Conservation (phyloP, 2,113 vertebrate species). For the Callospermophilus lateralis region DNA sequence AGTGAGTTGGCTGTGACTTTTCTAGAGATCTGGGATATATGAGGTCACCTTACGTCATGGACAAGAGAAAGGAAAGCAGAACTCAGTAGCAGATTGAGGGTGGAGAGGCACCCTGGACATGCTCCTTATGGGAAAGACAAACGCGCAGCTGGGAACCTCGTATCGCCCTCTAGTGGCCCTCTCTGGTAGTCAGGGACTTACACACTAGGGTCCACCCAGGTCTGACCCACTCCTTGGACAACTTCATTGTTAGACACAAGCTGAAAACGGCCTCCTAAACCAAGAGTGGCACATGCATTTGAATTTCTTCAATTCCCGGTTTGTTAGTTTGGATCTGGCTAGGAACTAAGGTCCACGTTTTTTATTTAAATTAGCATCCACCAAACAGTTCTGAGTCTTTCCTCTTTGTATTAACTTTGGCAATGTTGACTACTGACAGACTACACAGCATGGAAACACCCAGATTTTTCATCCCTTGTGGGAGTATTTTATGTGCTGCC, state of each 20-base stretch:
- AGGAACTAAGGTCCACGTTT: neutral
- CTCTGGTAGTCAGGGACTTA: neutral
- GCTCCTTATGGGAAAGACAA: neutral
- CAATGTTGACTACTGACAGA: neutral
- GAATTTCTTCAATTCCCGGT: conserved; percentile 16
- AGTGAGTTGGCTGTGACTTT: neutral
- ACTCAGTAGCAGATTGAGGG: neutral
- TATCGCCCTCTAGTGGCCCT: conserved; percentile 34
- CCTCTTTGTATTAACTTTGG: neutral
- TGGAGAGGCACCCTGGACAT: neutral
- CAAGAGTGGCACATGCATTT: neutral
- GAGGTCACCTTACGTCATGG: neutral
- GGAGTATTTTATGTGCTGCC: neutral
- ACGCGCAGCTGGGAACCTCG: neutral
- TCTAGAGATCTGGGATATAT: neutral
- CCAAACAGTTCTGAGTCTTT: neutral
- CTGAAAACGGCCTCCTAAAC: neutral
- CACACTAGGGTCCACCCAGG: accelerated
- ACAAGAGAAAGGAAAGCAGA: neutral
- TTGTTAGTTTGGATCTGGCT: conserved; percentile 22
- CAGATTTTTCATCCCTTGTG: neutral
- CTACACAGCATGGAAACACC: neutral
- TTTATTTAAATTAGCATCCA: neutral
- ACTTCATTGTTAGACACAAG: neutral
- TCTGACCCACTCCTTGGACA: neutral